These are phyloP conservation scores for Triops cancriformis DNA, from an alignment of 1,140 invertebrate genomes.

Conservation along the genomic window DNA sequence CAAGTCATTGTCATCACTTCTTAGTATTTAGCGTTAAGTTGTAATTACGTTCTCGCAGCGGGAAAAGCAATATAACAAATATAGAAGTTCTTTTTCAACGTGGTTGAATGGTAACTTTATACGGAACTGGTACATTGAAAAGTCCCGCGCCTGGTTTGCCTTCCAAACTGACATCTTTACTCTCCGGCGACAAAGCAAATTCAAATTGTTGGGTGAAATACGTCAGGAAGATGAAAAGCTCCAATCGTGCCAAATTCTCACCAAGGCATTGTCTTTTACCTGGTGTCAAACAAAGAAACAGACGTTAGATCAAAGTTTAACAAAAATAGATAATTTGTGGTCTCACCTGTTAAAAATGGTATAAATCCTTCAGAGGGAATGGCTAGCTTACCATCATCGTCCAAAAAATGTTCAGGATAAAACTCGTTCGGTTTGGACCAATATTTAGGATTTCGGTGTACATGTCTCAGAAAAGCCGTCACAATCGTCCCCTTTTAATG, in stretches of 20 bases:
- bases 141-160: not conserved
- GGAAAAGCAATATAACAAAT: too few species aligned
- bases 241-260: not conserved
- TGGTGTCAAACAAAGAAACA: not conserved
- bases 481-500: not conserved
- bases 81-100: not conserved
- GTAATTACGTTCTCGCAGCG: too few species aligned
- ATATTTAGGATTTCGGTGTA: slow-evolving; percentile 1
- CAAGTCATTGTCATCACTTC: too few species aligned
- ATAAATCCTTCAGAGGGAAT: not conserved
- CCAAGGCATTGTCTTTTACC: not conserved
- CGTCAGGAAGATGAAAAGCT: not conserved
- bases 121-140: not conserved
- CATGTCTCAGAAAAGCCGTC: not conserved
- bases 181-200: not conserved
- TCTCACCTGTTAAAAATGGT: not conserved
- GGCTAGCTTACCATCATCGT: not conserved
- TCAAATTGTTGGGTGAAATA: not conserved
- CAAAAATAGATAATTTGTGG: not conserved
- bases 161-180: not conserved
- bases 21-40: too few species aligned
- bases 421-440: slow-evolving; percentile 17
- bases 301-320: not conserved
- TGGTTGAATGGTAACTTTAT: not conserved
- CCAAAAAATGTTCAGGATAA: slow-evolving; percentile 21